phyloP scores from a whole-genome alignment of 2,888 invertebrate genomes.

The Acrobasis suavella region DNA sequence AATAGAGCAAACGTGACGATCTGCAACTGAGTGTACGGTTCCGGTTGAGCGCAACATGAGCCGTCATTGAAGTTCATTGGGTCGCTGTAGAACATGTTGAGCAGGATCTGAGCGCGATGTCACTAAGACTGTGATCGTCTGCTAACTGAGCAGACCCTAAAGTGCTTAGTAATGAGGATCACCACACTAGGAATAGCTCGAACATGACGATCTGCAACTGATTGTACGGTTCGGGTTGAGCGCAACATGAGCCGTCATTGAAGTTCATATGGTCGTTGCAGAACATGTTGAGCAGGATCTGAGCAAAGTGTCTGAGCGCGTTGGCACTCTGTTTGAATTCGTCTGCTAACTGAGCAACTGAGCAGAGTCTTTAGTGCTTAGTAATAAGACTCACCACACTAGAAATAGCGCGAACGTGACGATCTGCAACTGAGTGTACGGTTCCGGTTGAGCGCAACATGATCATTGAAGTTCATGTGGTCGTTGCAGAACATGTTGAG shows the following conservation, averaged over 20 bases:
- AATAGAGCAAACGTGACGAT: slow-evolving; percentile 91
- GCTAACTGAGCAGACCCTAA: slow-evolving; percentile 43
- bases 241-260: slow-evolving; percentile 97
- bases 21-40: slow-evolving; percentile 92
- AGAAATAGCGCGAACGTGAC: slow-evolving; percentile 91
- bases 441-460: slow-evolving; percentile 94
- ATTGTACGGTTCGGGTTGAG: slow-evolving; percentile 92
- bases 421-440: slow-evolving; percentile 91
- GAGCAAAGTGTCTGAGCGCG: no score
- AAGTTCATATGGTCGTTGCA: no score
- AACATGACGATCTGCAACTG: slow-evolving; percentile 93
- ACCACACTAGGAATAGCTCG: slow-evolving; percentile 91
- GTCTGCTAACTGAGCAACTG: no score
- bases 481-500: no score
- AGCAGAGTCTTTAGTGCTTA: no score
- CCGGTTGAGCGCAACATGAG: slow-evolving; percentile 96
- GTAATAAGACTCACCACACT: slow-evolving; percentile 85
- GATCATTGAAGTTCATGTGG: slow-evolving; percentile 98
- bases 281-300: no score
- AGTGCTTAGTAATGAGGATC: slow-evolving; percentile 48
- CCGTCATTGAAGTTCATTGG: no score
- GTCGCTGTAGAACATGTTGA: no score
- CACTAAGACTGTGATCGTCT: slow-evolving; percentile 88
- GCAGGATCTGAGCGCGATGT: no score
- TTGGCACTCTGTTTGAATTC: no score